Conservation (phyloP, 2,797 vertebrate species). For the Propithecus deckenii region DNA sequence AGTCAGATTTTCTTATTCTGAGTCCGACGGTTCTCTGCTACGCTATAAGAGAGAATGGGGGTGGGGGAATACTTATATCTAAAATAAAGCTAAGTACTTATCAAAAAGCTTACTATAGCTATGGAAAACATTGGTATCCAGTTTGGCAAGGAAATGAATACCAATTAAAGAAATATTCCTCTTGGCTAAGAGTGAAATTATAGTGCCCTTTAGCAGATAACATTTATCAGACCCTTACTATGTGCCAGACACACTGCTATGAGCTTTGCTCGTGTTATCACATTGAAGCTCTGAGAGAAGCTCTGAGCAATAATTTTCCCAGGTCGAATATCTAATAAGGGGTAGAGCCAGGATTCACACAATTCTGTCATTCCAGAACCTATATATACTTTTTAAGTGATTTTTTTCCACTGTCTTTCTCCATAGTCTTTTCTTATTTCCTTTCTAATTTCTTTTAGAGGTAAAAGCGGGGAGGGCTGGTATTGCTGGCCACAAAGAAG, state of each 20-base stretch:
- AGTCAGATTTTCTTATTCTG: not conserved
- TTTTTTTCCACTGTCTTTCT: not conserved
- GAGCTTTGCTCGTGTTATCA: not conserved
- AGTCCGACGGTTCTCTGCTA: not conserved
- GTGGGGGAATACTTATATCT: not conserved
- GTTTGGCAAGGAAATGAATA: not conserved
- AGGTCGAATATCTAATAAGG: not conserved
- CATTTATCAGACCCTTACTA: not conserved
- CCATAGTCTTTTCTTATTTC: not conserved
- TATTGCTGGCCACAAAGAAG: not conserved
- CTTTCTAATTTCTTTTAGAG: not conserved
- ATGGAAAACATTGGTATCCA: not conserved
- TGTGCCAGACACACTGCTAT: not conserved
- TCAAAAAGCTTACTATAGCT: not conserved
- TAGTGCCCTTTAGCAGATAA: not conserved
- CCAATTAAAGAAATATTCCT: slow-evolving; percentile 44
- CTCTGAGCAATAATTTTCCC: not conserved
- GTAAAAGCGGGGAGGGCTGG: not conserved
- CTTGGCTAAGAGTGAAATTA: not conserved
- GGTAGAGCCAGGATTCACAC: not conserved
- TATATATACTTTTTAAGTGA: not conserved
- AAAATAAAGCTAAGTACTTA: slow-evolving; percentile 11
- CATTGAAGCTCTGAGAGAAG: not conserved
- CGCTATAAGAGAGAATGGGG: not conserved
- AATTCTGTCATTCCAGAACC: not conserved